Base-by-base conservation (phyloP, 2,888 invertebrate genomes). In the Podotricha telesiphe region DNA sequence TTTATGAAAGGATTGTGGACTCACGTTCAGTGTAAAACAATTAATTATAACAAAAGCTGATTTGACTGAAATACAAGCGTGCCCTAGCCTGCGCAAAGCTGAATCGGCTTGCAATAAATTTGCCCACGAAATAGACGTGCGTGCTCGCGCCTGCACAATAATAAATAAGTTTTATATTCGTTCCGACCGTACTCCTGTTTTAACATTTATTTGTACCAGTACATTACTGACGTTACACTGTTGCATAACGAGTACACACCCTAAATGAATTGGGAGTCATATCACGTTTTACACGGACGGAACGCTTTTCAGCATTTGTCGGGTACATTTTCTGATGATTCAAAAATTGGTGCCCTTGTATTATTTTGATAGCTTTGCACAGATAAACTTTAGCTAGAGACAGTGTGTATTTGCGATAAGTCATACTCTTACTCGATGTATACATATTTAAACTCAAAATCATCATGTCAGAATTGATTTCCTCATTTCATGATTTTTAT, bases 101-200 rank as follows among this genome's bases (percentile, higher is more conserved):
- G 84, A 85, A 85, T 89, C 84, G 85, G 84, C 87, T 83, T 82
- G 83, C 86, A 82, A 89, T 90, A 89, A 89, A 89, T 90, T 87
- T 82, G 74, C 82, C 76, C 79, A 82, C 86, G 79, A 85, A 89
- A 90, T 89, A 88, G 86, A 88, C 85, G 86, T 88, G 89, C 88
- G 88, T 88, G 86, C 84, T 80, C 80, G 80, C 75, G 76, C 85
- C 79, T 82, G 84, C 82, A 81, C 83, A 80, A 86, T 84, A 88
- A 88, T 88, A 90, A 89, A 90, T 88, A 89, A 82, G 85, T 83
- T 86, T 86, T 88, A 88, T 88, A 85, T 84, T 79, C 82, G 77
- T 75, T 74, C 73, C 69, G 55, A 67, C 73, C 63, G 74, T 79
- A 80, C 81, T 79, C 83, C 81, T 82, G 83, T 84, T 84, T 83